phyloP scores from a whole-genome alignment of 2,797 vertebrate genomes.

The Orestias chungarensis region DNA sequence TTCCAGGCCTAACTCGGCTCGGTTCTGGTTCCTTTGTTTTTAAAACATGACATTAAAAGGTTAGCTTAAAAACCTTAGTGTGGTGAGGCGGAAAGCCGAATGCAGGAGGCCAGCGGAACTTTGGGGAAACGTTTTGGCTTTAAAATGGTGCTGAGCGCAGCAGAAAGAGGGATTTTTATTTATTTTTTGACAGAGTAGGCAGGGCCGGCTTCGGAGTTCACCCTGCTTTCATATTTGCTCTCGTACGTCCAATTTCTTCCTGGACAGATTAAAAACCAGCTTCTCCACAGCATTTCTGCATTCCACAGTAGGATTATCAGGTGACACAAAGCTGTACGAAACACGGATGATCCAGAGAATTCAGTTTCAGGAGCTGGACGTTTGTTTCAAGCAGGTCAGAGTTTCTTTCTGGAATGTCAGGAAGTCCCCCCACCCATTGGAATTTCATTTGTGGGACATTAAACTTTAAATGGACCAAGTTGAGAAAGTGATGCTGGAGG shows the following conservation, averaged over 20 bases:
- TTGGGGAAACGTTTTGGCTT: slow-evolving; percentile 66
- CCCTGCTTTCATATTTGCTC: slow-evolving; percentile 68
- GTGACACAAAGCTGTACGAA: slow-evolving; percentile 41
- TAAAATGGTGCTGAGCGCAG: slow-evolving; percentile 70
- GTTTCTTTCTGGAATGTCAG: slow-evolving; percentile 36
- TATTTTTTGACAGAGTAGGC: slow-evolving; percentile 73
- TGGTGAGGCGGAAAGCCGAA: slow-evolving; percentile 54
- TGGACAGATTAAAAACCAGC: slow-evolving; percentile 69
- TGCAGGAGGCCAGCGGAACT: slow-evolving; percentile 44
- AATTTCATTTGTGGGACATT: slow-evolving; percentile 8
- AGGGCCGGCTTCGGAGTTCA: slow-evolving; percentile 70
- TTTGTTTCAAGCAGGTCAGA: slow-evolving; percentile 50
- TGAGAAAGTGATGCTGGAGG: slow-evolving; percentile 15
- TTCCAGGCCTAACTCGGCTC: slow-evolving; percentile 17
- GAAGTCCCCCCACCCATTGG: slow-evolving; percentile 23
- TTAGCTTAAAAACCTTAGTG: slow-evolving; percentile 51
- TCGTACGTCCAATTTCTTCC: slow-evolving; percentile 62
- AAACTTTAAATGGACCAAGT: slow-evolving; percentile 9
- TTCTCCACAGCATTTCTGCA: slow-evolving; percentile 59
- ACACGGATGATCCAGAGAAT: slow-evolving; percentile 38
- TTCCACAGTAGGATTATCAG: slow-evolving; percentile 70
- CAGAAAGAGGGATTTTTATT: slow-evolving; percentile 56
- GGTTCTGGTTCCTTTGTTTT: slow-evolving; percentile 55
- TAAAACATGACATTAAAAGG: slow-evolving; percentile 46
- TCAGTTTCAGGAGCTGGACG: slow-evolving; percentile 42